Percentiles rank a stretch among this genome's conserved stretches.
phyloP scores from a whole-genome alignment of 2,113 vertebrate species.

The Gadus macrocephalus region DNA sequence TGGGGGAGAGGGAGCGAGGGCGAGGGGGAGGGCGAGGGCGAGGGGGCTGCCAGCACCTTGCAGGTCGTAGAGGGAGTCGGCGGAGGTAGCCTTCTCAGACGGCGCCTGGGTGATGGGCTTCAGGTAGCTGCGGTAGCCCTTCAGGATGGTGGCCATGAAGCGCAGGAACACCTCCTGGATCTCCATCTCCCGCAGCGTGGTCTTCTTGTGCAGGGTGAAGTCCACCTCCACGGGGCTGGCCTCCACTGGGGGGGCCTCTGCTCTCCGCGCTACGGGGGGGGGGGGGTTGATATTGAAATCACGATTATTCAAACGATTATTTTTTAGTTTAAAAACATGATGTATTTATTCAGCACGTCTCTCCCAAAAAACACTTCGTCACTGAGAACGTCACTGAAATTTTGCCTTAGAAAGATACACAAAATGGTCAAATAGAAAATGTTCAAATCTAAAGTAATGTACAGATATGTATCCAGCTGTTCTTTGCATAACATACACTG shows the following conservation, averaged over 20 bases:
- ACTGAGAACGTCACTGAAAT: too few species aligned
- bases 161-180: conserved; percentile 93
- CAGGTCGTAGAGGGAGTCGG: conserved; percentile 90
- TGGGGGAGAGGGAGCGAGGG: too few species aligned
- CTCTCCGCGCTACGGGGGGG: conserved; percentile 40
- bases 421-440: too few species aligned
- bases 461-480: too few species aligned
- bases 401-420: too few species aligned
- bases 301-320: too few species aligned
- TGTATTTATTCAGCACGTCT: too few species aligned
- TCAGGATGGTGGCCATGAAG: conserved; percentile 95
- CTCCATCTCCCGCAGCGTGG: conserved; percentile 89
- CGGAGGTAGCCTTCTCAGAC: conserved; percentile 91
- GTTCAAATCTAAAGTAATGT: too few species aligned
- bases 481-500: too few species aligned
- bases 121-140: conserved; percentile 90
- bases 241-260: conserved; percentile 81
- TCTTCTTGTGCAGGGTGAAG: conserved; percentile 95
- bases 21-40: not conserved
- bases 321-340: too few species aligned
- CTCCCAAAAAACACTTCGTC: too few species aligned
- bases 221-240: conserved; percentile 97
- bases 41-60: conserved; percentile 74
- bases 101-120: conserved; percentile 94
- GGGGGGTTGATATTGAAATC: too few species aligned